Conservation (phyloP, 64 coral and sea anemone species). For the Pocillopora damicornis region DNA sequence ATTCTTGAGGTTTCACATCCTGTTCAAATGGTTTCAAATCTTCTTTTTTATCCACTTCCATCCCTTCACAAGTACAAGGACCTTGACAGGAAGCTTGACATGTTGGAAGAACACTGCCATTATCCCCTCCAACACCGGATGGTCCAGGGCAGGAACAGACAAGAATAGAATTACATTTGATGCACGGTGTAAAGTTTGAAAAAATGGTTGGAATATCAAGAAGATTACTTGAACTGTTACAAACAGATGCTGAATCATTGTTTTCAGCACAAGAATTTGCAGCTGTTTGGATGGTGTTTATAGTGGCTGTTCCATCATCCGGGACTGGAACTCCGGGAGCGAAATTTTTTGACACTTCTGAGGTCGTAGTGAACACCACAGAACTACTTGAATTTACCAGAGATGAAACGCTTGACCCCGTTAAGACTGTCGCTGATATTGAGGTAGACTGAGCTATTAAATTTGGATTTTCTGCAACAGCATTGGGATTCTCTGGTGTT, state of each 20-base stretch:
- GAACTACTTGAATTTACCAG: background rate
- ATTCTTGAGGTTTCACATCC: conserved; percentile 26
- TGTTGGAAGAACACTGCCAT: background rate
- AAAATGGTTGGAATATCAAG: background rate
- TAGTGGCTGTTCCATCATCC: background rate
- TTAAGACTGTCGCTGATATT: background rate
- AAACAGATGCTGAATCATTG: background rate
- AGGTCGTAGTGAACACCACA: background rate
- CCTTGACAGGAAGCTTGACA: conserved; percentile 8
- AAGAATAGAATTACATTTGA: conserved; percentile 27
- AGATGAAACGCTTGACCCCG: background rate
- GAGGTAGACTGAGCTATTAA: background rate
- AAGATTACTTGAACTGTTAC: background rate
- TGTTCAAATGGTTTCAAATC: background rate
- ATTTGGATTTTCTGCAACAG: background rate
- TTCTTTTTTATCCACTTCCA: background rate
- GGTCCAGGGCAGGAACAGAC: conserved; percentile 22
- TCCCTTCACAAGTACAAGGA: background rate
- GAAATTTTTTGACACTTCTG: background rate
- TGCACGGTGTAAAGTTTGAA: conserved; percentile 10
- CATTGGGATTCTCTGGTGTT: background rate
- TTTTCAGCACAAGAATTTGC: background rate
- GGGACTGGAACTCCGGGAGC: background rate
- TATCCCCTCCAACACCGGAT: background rate
- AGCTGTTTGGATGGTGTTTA: background rate